Evolutionary conservation across 1,140 invertebrate species (phyloP).

Genomic region (Leptinotarsa defecta): DNA sequence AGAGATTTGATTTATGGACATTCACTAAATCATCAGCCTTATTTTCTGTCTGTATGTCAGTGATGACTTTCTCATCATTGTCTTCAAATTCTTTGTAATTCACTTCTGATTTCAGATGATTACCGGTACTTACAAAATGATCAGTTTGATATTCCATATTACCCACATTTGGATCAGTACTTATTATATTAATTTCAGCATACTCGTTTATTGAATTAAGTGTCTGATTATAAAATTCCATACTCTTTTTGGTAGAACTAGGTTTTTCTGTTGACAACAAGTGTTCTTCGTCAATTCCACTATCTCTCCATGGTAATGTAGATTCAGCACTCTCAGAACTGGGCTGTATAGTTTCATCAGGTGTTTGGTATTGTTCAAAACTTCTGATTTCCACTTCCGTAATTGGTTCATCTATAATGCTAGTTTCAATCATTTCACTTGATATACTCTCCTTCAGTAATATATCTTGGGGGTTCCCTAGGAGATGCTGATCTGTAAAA

Average conservation of each 20-base stretch:
- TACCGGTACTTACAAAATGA: not conserved
- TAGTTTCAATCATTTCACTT: not conserved
- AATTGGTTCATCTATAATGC: conserved; percentile 2
- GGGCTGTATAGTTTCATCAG: too few species aligned
- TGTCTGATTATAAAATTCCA: not conserved
- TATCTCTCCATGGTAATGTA: not conserved
- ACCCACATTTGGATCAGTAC: not conserved
- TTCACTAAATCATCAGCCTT: not conserved
- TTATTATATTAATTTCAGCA: not conserved
- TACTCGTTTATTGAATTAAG: not conserved
- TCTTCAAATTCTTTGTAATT: not conserved
- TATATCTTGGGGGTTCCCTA: too few species aligned
- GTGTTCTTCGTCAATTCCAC: not conserved
- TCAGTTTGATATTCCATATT: not conserved
- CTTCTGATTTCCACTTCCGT: not conserved
- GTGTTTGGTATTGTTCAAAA: not conserved
- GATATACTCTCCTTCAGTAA: not conserved
- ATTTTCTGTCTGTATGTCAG: not conserved
- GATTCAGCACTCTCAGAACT: too few species aligned
- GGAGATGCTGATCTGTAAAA: too few species aligned
- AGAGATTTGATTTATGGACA: not conserved
- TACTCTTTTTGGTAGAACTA: not conserved
- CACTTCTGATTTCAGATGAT: not conserved
- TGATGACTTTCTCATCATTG: not conserved
- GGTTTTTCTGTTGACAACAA: not conserved